Evolutionary conservation across 2,113 vertebrate species (phyloP).

Genomic region (Syrmaticus mikado): DNA sequence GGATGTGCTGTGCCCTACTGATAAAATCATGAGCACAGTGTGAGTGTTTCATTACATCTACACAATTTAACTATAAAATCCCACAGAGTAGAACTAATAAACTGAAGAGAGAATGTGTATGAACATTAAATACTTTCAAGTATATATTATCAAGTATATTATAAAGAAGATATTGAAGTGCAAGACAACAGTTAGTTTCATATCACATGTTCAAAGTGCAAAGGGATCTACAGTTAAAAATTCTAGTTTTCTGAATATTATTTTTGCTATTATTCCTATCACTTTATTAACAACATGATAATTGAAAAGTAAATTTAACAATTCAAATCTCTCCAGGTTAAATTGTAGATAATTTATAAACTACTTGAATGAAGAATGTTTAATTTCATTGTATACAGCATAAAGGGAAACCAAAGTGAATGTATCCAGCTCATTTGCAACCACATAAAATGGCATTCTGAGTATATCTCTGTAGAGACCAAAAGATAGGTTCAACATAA

Average conservation of each 20-base stretch:
- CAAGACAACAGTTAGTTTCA: not conserved
- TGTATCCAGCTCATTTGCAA: not conserved
- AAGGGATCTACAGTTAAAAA: not conserved
- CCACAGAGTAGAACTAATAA: constrained; percentile 40
- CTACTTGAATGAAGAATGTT: not conserved
- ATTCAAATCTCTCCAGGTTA: not conserved
- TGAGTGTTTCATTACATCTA: constrained; percentile 44
- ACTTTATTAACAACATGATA: not conserved
- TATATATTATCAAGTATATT: no score
- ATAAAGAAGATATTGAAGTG: not conserved
- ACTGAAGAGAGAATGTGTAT: not conserved
- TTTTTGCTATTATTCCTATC: not conserved
- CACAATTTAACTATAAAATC: constrained; percentile 19
- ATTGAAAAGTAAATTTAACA: not conserved
- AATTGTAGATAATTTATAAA: not conserved
- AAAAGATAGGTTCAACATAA: not conserved
- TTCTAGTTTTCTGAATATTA: not conserved
- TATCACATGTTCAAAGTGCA: not conserved
- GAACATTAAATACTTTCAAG: constrained; percentile 21
- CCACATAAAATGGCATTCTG: not conserved
- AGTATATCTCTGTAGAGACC: not conserved
- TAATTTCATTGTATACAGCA: not conserved
- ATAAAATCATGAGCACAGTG: constrained; percentile 24
- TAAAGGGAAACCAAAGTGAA: not conserved
- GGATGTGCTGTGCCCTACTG: not conserved